Conservation (phyloP, 2,888 invertebrate genomes). For the Erebia aethiops region DNA sequence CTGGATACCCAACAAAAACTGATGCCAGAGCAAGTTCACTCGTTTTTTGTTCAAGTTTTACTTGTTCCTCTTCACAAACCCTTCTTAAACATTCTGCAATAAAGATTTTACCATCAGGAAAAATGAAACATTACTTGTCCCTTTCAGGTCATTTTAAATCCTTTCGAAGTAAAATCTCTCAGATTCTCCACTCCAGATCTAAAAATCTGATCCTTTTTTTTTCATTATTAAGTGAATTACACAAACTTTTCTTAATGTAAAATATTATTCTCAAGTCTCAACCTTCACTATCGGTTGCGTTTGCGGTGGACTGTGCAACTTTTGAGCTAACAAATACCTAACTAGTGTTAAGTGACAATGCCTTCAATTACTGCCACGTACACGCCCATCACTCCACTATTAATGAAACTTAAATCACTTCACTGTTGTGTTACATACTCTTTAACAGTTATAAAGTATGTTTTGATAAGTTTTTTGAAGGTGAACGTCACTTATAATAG, state of each 20-base stretch:
- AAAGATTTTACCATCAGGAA: neutral
- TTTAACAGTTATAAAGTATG: neutral
- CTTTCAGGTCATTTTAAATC: neutral
- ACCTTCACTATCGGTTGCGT: slow-evolving; percentile 47
- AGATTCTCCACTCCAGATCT: neutral
- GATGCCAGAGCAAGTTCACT: slow-evolving; percentile 30
- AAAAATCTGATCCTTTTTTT: neutral
- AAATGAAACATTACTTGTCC: neutral
- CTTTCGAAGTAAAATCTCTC: neutral
- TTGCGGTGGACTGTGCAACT: slow-evolving; percentile 59
- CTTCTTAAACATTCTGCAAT: neutral
- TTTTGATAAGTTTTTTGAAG: slow-evolving; percentile 17
- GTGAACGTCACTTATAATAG: slow-evolving; percentile 34
- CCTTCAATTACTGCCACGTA: slow-evolving; percentile 44
- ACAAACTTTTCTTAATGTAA: neutral
- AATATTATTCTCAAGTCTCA: slow-evolving; percentile 28
- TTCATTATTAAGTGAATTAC: neutral
- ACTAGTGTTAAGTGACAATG: slow-evolving; percentile 56
- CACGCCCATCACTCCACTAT: slow-evolving; percentile 31
- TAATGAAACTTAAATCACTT: slow-evolving; percentile 27
- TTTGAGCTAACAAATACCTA: slow-evolving; percentile 61
- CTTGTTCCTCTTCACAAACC: slow-evolving; percentile 4
- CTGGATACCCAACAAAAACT: slow-evolving; percentile 43
- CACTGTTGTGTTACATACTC: slow-evolving; percentile 16
- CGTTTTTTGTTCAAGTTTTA: slow-evolving; percentile 22